Percentiles rank a stretch among this genome's conserved stretches.
phyloP scores from a whole-genome alignment of 2,113 vertebrate species.

The Tricholaema leucomelas region DNA sequence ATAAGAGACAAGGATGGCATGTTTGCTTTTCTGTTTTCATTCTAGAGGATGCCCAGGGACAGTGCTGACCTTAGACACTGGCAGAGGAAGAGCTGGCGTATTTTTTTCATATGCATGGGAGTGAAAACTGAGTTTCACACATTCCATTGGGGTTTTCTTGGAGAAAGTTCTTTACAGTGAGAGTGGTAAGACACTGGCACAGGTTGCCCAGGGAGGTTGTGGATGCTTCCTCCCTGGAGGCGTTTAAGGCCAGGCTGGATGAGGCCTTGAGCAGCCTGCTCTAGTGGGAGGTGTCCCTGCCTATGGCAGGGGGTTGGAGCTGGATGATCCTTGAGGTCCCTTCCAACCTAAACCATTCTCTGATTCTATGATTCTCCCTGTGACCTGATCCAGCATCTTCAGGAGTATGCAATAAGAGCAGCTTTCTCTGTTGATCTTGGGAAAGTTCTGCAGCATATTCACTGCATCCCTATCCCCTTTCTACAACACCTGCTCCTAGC shows the following conservation, averaged over 20 bases:
- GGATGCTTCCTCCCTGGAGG: no score
- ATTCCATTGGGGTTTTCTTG: rapidly evolving
- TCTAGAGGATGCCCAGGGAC: not conserved
- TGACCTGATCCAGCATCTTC: not conserved
- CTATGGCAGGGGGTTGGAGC: no score
- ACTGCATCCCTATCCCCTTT: not conserved
- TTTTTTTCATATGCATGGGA: not conserved
- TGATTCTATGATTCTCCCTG: no score
- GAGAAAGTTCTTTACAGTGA: no score
- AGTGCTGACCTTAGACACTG: not conserved
- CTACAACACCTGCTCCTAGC: no score
- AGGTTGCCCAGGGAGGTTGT: no score
- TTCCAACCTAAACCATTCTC: no score
- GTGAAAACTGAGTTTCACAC: not conserved
- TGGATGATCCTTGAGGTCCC: no score
- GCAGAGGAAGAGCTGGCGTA: not conserved
- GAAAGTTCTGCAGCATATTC: not conserved
- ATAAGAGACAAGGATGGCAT: not conserved
- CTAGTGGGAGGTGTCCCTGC: no score
- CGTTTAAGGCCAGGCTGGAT: no score
- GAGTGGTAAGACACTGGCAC: no score
- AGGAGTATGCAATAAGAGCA: not conserved
- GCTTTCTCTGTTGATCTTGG: not conserved
- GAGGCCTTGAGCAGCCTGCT: no score
- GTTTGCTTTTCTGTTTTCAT: not conserved